Evolutionary conservation across 1,140 invertebrate species (phyloP).

Genomic region (Cherax destructor): DNA sequence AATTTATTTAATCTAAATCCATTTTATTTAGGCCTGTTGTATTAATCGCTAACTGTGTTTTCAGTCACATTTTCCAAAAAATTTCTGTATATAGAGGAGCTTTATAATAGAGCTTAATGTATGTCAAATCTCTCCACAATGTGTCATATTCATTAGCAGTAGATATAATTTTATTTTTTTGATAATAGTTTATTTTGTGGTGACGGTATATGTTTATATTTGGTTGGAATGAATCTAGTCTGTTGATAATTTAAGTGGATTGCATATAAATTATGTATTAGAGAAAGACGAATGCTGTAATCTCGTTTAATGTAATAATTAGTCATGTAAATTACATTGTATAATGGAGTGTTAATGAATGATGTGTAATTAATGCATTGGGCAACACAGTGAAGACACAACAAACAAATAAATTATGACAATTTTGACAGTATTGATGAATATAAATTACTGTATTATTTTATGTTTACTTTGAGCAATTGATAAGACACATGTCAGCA

Average conservation of each 20-base stretch:
- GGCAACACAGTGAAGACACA: not conserved
- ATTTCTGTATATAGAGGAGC: too few relatives aligned
- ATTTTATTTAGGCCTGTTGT: too few relatives aligned
- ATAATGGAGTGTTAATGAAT: not conserved
- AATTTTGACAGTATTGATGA: not conserved
- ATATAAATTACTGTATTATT: not conserved
- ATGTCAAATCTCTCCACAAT: not conserved
- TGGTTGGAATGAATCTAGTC: slow-evolving; percentile 35
- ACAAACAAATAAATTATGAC: not conserved
- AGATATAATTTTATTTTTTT: slow-evolving; percentile 7
- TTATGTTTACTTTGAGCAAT: too few relatives aligned
- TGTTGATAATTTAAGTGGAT: slow-evolving; percentile 37
- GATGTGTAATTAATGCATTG: not conserved
- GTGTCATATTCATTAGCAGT: not conserved
- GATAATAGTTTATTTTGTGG: slow-evolving; percentile 2
- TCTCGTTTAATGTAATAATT: not conserved
- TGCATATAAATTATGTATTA: not conserved
- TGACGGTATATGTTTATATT: slow-evolving; percentile 24
- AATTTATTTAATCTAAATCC: too few relatives aligned
- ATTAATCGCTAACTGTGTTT: too few relatives aligned
- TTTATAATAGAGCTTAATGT: not conserved
- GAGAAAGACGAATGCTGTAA: not conserved
- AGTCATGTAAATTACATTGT: not conserved
- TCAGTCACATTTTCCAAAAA: too few relatives aligned
- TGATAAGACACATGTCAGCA: too few relatives aligned